These are phyloP conservation scores for Anthonomus grandis DNA, from an alignment of 1,140 invertebrate genomes.

Conservation along the genomic window DNA sequence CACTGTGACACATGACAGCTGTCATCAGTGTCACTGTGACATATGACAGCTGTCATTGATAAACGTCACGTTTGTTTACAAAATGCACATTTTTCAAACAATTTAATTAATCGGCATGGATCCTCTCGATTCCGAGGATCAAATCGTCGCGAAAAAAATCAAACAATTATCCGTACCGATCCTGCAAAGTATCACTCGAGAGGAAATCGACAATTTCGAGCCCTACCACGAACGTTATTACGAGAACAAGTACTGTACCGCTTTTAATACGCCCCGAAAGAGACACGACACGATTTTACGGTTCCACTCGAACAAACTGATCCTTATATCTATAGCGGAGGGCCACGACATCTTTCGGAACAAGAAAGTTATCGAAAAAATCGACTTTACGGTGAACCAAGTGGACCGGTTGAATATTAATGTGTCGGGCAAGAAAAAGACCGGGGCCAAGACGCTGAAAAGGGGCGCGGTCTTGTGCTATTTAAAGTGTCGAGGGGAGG, in stretches of 20 bases:
- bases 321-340: constrained; percentile 21
- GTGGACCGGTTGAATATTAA: constrained; percentile 12
- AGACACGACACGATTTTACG: constrained; percentile 18
- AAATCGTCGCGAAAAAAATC: constrained; percentile 11
- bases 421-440: constrained; percentile 22
- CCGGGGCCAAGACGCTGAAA: constrained; percentile 19
- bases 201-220: constrained; percentile 10
- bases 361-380: constrained; percentile 18
- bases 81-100: too few relatives aligned
- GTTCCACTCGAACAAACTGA: constrained; percentile 20
- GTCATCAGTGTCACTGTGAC: too few relatives aligned
- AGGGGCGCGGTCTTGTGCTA: constrained; percentile 16
- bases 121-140: too few relatives aligned
- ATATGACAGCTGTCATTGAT: too few relatives aligned
- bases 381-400: constrained; percentile 20
- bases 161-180: constrained; percentile 19
- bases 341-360: constrained; percentile 22
- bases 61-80: too few relatives aligned
- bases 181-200: constrained; percentile 7
- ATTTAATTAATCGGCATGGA: too few relatives aligned
- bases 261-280: constrained; percentile 9
- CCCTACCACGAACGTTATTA: constrained; percentile 20
- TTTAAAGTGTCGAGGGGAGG: constrained; percentile 20
- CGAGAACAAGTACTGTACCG: constrained; percentile 20
- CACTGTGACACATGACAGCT: too few relatives aligned